Base-by-base conservation (phyloP, 2,113 vertebrate species). In the Oncorhynchus kisutch region DNA sequence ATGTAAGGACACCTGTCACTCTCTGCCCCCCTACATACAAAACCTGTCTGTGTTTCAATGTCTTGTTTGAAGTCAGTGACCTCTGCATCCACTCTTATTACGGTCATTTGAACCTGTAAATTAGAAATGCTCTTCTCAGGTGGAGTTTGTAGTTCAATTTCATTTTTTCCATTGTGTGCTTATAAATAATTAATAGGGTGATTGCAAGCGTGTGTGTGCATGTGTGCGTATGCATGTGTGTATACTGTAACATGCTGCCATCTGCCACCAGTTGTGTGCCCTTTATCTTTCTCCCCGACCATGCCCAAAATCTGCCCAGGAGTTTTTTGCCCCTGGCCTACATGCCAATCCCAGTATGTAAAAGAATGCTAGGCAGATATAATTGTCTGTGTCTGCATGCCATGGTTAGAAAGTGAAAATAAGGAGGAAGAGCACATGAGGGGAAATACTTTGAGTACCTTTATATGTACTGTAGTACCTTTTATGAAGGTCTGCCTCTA, bases 101-200 rank as follows among this genome's bases (percentile, higher is more conserved):
- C 22, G 70, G 59, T 75, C 24, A 70, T 77, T 75, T 74, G 70
- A 87, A 70, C 51, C 78, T 74, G 54, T 14, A 71, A 72, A 80
- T 79, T 72, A 76, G 45, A 67, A 34, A 45, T 14, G 3, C n/a
- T 57, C 54, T 57, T 57, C 54, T 57, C 18, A 57, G 18, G 54
- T 20, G 54, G 54, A 57, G 9, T 45, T 45, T 70, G 65, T 29
- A 39, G 79, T 74, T 80, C 29, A 77, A 25, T 81, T 84, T 80
- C 48, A 62, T 81, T 72, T 82, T 71, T 2, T 11, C 70, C 62
- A 70, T 2, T 27, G 27, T 2, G 39, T 31, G 18, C 3, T 27
- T 24, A 54, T 90, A 13, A 84, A 88, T 86, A 78, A 84, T 87
- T 82, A 76, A 85, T 59, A 73, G 1, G 20, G 57, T 73, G 76